Conservation (phyloP, 2,888 invertebrate species). For the Agelastica alni region DNA sequence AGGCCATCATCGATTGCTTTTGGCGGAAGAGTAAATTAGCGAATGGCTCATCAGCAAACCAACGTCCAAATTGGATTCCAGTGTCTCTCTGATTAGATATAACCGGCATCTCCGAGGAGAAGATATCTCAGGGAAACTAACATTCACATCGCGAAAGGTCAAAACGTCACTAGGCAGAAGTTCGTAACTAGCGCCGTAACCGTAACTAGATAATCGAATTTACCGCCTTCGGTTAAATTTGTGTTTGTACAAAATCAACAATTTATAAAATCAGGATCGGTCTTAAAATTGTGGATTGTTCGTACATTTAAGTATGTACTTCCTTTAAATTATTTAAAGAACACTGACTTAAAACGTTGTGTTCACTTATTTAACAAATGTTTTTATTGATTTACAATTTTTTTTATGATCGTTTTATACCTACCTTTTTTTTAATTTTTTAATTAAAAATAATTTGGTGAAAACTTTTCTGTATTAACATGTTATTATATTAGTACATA, state of each 20-base stretch:
- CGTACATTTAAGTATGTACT: no score
- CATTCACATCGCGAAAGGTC: not conserved
- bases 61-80: slow-evolving; percentile 19
- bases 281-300: no score
- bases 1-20: not conserved
- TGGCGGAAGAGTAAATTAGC: slow-evolving; percentile 12
- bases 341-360: no score
- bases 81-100: slow-evolving; percentile 17
- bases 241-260: slow-evolving; percentile 1
- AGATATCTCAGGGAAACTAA: slow-evolving; percentile 15
- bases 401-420: no score
- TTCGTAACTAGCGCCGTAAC: not conserved
- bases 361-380: no score
- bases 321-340: no score
- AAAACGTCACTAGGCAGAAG: not conserved
- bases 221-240: not conserved
- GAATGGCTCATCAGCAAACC: slow-evolving; percentile 15
- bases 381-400: no score
- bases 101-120: not conserved
- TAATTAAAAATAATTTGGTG: no score
- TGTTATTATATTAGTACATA: no score
- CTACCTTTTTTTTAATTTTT: no score
- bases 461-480: no score
- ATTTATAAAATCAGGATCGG: not conserved
- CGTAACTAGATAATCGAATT: slow-evolving; percentile 4